Conservation (phyloP, 1,140 invertebrate genomes). For the Penaeus japonicus region DNA sequence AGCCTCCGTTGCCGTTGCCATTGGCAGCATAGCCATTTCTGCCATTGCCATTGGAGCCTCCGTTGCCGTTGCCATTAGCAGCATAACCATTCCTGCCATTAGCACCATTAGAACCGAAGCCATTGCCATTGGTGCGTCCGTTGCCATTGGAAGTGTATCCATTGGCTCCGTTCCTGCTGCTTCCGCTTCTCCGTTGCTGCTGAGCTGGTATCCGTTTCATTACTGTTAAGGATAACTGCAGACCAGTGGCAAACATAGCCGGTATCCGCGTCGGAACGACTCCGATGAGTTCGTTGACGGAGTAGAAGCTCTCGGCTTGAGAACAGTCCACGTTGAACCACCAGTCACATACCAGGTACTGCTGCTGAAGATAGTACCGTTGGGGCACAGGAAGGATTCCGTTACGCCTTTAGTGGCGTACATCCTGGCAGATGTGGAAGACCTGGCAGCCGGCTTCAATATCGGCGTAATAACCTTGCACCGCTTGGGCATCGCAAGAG, state of each 20-base stretch:
- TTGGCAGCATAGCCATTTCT: background rate
- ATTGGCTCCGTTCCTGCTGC: background rate
- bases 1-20: background rate
- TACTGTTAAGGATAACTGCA: background rate
- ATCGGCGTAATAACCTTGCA: background rate
- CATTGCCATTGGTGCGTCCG: background rate
- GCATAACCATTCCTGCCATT: background rate
- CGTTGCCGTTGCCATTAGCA: background rate
- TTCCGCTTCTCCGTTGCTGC: background rate
- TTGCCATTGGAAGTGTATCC: background rate
- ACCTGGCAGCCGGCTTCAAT: slow-evolving; percentile 4
- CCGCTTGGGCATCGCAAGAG: background rate
- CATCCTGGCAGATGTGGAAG: background rate
- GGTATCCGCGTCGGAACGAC: background rate
- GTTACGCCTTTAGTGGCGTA: background rate
- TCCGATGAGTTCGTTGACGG: background rate
- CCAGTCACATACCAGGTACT: slow-evolving; percentile 9
- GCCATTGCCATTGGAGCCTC: background rate
- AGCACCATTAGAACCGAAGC: background rate
- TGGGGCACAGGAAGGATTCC: background rate
- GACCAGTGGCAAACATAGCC: too few species aligned
- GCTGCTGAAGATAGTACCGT: background rate
- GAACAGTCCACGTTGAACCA: slow-evolving; percentile 4
- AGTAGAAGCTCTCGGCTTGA: background rate
- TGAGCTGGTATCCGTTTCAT: background rate